Percentiles rank a stretch among this genome's conserved stretches.
Evolutionary conservation across 2,888 invertebrate species (phyloP).

Genomic region (Cactoblastis cactorum): DNA sequence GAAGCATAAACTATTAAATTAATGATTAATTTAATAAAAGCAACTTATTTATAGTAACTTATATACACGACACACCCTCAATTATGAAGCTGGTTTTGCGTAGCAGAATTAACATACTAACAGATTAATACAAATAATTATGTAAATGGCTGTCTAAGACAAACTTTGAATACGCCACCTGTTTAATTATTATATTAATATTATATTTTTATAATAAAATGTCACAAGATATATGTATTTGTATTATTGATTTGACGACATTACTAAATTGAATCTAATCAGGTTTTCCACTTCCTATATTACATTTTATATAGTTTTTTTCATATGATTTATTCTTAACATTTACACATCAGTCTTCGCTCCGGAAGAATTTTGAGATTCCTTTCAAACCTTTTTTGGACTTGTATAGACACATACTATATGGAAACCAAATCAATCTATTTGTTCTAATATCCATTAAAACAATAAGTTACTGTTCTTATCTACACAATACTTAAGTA

Average conservation of each 20-base stretch:
- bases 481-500: too few relatives aligned
- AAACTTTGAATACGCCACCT: constrained; percentile 40
- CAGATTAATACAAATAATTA: constrained; percentile 21
- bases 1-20: constrained; percentile 6
- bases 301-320: too few relatives aligned
- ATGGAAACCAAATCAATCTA: too few relatives aligned
- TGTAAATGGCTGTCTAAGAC: constrained; percentile 26
- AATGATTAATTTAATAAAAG: constrained; percentile 9
- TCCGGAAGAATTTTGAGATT: too few relatives aligned
- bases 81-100: constrained; percentile 27
- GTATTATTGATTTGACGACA: constrained; percentile 39
- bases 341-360: too few relatives aligned
- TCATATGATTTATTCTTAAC: too few relatives aligned
- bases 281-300: too few relatives aligned
- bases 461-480: too few relatives aligned
- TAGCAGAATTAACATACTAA: constrained; percentile 34
- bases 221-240: constrained; percentile 40
- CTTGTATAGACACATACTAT: too few relatives aligned
- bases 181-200: constrained; percentile 35
- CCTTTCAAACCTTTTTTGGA: too few relatives aligned
- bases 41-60: not conserved
- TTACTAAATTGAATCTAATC: not conserved
- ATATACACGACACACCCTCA: constrained; percentile 18
- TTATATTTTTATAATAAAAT: constrained; percentile 32
- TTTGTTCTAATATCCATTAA: too few relatives aligned